Percentiles rank a stretch among this genome's conserved stretches.
phyloP scores from a whole-genome alignment of 2,797 vertebrate genomes.

The Coluber constrictor region DNA sequence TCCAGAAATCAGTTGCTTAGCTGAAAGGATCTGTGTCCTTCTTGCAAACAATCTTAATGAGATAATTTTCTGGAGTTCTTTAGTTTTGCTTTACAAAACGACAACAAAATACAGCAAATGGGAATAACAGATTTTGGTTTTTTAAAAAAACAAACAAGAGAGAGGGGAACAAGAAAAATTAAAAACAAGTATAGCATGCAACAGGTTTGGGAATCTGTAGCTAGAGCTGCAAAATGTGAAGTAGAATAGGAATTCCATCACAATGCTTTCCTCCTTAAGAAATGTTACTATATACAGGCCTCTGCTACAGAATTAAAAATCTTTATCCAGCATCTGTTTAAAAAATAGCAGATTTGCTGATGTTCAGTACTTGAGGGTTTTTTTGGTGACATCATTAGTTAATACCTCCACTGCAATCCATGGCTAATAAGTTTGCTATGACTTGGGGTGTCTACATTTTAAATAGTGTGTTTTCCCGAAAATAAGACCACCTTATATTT shows the following conservation, averaged over 20 bases:
- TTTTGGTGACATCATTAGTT: not conserved
- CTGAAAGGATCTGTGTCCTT: not conserved
- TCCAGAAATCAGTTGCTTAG: not conserved
- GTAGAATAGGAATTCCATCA: not conserved
- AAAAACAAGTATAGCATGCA: not conserved
- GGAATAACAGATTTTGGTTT: not conserved
- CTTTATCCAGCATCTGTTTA: not conserved
- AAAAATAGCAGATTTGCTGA: not conserved
- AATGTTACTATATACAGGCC: not conserved
- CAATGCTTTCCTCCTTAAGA: not conserved
- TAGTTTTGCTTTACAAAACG: not conserved
- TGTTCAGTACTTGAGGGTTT: not conserved
- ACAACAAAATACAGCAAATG: not conserved
- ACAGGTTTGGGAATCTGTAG: not conserved
- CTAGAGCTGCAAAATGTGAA: not conserved
- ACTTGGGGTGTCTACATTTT: not conserved
- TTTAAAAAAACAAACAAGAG: not conserved
- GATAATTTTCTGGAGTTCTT: not conserved
- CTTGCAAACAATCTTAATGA: slow-evolving; percentile 2
- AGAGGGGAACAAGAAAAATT: not conserved
- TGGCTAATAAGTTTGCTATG: not conserved
- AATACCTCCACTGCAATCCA: not conserved
- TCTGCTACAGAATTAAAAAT: not conserved
- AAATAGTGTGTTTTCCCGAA: not conserved
- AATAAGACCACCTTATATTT: too few relatives aligned